Base-by-base conservation (phyloP, 1,140 invertebrate genomes). In the Brachystomella parvula region DNA sequence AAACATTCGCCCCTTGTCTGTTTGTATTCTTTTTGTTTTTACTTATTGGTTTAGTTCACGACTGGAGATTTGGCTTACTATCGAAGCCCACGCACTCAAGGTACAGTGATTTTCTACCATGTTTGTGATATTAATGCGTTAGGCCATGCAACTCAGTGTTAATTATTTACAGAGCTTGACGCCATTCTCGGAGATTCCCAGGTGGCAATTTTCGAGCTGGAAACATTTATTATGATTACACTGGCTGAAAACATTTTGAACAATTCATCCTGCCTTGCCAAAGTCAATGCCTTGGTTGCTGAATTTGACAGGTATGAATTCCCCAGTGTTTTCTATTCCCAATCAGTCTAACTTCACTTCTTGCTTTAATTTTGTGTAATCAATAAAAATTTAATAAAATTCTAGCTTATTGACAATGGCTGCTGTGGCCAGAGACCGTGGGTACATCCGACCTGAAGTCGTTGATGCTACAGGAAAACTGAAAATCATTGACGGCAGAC, bases 261-360 rank as follows among this genome's bases (percentile, higher is more conserved):
- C 71, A 79, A 87, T 66, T 80, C 85, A 12, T 74, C 81, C 21
- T 76, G 81, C 3, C 78, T 92, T 15, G 74, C 84, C 1, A 79
- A 81, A 47, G 78, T 89, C 3, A 80, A 88, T 47, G 81, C 85
- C 64, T 78, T 82, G 35, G 83, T 86, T 69, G 85, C 85, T 24
- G 82, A 89, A 75, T 79, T 92, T 0, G 89, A 91, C 76, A 86
- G 85, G 89, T 90, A 79, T n/a, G n/a, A n/a, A n/a, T n/a, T n/a
- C n/a, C 76, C 75, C 77, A 59, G 31, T 65, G 15, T 26, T 58
- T 65, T 6, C 29, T 31, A 61, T 17, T 19, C n/a, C 47, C n/a
- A n/a, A 1, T 12, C 30, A 17, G 31, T 17, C 56, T 61, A 15
- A 29, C 26, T 31, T 12, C 26, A 28, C 32, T 15, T 28, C 31